Evolutionary conservation across 2,888 invertebrate species (phyloP), one percentile per base, ranked within the genome.

Genomic region (Aelia acuminata): DNA sequence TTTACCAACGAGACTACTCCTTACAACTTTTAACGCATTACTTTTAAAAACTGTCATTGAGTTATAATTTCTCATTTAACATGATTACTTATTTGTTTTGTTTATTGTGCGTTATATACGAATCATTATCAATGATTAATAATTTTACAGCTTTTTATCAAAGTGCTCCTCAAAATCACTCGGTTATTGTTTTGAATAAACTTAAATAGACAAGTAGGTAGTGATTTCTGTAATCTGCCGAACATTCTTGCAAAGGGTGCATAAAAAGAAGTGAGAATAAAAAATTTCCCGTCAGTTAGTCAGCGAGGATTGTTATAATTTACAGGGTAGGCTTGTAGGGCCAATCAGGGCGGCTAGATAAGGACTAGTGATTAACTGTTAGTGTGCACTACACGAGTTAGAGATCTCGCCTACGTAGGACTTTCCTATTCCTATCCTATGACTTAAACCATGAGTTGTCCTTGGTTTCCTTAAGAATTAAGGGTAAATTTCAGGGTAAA

Each of bases 331-430:
- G 85, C 53, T 85, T 85, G 53, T 53, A 85, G 49, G 85, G 85
- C 85, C 85, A 85, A 85, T 85, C 85, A 85, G 85, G 39, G 50
- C 26, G 35, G 85, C 85, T 84, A 85, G 85, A 85, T 85, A 85
- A 85, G 85, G 50, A 35, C 75, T 75, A 20, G 85, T 85, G 85
- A 85, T 85, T 85, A 85, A 85, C 85, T 85, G 85, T 85, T 75
- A 85, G 85, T 49, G 85, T 31, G 85, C 85, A 85, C 48, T 85
- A 53, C 85, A 53, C 53, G 85, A 49, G 85, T 85, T 85, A 85
- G 50, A 35, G 84, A 53, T 49, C 75, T 35, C 57, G 26, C 26
- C 57, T 57, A 57, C 26, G 57, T 57, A 57, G 57, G 57, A 26
- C 26, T 57, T 57, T 57, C 57, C 57, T 57, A 57, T 57, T 57